These are phyloP conservation scores for Zaprionus ornatus DNA, from an alignment of 1,140 invertebrate genomes.

Conservation along the genomic window DNA sequence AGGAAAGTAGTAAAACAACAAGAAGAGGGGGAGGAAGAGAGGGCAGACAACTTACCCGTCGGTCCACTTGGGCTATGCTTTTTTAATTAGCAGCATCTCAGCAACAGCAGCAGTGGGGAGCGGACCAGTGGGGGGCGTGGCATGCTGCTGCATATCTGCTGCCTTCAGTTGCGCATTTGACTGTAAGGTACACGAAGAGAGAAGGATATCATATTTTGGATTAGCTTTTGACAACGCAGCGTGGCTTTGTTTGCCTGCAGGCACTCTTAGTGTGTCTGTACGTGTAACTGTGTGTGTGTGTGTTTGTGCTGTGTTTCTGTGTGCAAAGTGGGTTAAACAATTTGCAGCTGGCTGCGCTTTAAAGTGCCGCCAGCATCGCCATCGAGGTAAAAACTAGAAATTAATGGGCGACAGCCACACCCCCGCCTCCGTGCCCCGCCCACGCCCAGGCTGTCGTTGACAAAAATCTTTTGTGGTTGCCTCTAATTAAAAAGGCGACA, in stretches of 20 bases:
- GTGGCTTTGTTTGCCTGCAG: background rate
- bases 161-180: conserved; percentile 41
- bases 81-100: conserved; percentile 47
- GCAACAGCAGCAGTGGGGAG: background rate
- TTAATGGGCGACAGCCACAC: background rate
- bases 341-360: conserved; percentile 40
- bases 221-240: conserved; percentile 45
- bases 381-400: conserved; percentile 8
- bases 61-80: conserved; percentile 31
- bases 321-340: conserved; percentile 42
- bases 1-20: conserved; percentile 13
- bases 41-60: conserved; percentile 37
- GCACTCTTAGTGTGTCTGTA: conserved; percentile 1
- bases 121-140: background rate
- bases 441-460: conserved; percentile 30
- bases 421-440: background rate
- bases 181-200: conserved; percentile 37
- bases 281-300: conserved; percentile 4
- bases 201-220: conserved; percentile 48
- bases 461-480: conserved; percentile 75
- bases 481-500: conserved; percentile 73
- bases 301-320: background rate
- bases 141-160: background rate
- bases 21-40: background rate
- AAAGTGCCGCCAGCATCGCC: conserved; percentile 16